A percentile compares a stretch with the other conserved stretches of the same genome.
phyloP scores from a whole-genome alignment of 1,140 invertebrate species.

The Drosophila dunni region DNA sequence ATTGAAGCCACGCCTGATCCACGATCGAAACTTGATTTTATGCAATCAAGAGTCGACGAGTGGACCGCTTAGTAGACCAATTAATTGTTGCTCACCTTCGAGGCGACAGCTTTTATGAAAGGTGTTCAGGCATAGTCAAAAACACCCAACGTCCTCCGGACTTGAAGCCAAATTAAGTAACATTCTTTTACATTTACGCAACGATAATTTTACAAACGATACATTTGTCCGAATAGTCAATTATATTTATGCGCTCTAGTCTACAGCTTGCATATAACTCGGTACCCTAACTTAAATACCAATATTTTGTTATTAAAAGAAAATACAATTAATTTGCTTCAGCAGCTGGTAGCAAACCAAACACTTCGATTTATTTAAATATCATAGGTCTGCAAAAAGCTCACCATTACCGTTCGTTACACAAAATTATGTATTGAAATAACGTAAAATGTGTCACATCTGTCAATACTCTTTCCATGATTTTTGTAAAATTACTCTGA shows the following conservation, averaged over 20 bases:
- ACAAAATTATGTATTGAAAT: too few species aligned
- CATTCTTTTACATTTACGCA: constrained; percentile 69
- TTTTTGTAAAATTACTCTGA: too few species aligned
- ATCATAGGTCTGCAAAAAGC: too few species aligned
- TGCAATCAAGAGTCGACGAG: constrained; percentile 29
- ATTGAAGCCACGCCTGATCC: constrained; percentile 4
- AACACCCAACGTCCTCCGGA: constrained; percentile 69
- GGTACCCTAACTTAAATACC: constrained; percentile 54
- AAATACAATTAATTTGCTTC: not conserved
- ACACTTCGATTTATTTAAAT: too few species aligned
- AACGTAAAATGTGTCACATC: too few species aligned
- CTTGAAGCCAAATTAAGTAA: constrained; percentile 34
- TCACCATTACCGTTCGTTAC: too few species aligned
- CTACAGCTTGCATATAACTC: constrained; percentile 52
- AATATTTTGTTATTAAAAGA: not conserved
- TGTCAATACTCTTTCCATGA: too few species aligned
- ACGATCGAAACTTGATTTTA: constrained; percentile 55
- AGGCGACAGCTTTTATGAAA: constrained; percentile 77
- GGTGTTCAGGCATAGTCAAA: constrained; percentile 40
- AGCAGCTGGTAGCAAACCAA: too few species aligned
- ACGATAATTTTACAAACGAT: constrained; percentile 62
- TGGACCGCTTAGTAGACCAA: constrained; percentile 68
- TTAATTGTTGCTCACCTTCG: constrained; percentile 80
- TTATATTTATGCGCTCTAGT: constrained; percentile 54
- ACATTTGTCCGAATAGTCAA: constrained; percentile 74